These are phyloP conservation scores for Orycteropus afer DNA, from an alignment of 2,113 vertebrate genomes.

Conservation along the genomic window DNA sequence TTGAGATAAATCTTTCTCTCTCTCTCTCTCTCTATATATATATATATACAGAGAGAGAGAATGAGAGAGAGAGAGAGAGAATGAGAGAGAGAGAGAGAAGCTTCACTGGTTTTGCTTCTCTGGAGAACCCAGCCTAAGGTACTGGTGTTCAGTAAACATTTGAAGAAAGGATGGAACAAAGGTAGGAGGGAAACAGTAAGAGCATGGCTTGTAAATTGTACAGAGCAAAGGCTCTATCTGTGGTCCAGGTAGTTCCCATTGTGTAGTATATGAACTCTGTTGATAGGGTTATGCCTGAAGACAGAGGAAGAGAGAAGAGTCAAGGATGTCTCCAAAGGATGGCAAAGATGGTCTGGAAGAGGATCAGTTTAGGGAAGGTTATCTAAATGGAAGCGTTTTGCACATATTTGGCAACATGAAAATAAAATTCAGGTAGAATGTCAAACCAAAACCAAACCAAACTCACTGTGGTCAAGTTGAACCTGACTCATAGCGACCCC, in stretches of 20 bases:
- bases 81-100: too few species aligned
- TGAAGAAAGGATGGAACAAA: background rate
- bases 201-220: background rate
- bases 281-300: background rate
- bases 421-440: background rate
- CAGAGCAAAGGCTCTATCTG: background rate
- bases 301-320: background rate
- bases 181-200: background rate
- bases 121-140: too few species aligned
- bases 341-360: background rate
- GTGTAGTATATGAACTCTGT: background rate
- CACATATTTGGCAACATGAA: background rate
- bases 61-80: too few species aligned
- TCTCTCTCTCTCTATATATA: too few species aligned
- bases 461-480: too few species aligned
- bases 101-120: too few species aligned
- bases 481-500: too few species aligned
- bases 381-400: background rate
- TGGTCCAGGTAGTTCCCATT: background rate
- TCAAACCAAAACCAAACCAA: too few species aligned
- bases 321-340: background rate
- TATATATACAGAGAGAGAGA: too few species aligned
- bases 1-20: too few species aligned
- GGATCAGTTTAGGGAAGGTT: background rate
- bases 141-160: background rate